Evolutionary conservation across 2,888 invertebrate species (phyloP).

Genomic region (Mantis religiosa): DNA sequence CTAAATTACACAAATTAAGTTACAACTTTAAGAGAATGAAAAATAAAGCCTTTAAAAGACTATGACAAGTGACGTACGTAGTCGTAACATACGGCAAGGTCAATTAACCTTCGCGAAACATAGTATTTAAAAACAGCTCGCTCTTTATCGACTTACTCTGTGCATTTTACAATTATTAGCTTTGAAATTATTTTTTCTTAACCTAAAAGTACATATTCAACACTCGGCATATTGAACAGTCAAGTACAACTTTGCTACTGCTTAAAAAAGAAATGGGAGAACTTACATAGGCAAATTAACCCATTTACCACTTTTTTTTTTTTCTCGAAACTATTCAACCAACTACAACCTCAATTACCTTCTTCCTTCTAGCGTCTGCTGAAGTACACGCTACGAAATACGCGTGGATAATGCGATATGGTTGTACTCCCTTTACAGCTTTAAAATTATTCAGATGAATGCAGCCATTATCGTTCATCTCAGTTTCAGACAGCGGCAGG

Average conservation of each 20-base stretch:
- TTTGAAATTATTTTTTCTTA: not conserved
- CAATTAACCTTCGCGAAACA: not conserved
- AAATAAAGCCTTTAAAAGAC: too few relatives aligned
- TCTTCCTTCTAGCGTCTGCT: constrained; percentile 73
- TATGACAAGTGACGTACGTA: too few relatives aligned
- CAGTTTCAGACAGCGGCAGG: not conserved
- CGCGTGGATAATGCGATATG: constrained; percentile 75
- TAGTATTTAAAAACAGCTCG: not conserved
- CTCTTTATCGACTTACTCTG: not conserved
- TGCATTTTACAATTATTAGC: not conserved
- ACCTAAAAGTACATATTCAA: not conserved
- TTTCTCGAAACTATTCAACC: not conserved
- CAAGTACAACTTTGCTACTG: too few relatives aligned
- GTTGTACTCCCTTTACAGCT: constrained; percentile 67
- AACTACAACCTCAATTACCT: constrained; percentile 52
- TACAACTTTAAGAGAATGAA: too few relatives aligned
- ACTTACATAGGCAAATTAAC: too few relatives aligned
- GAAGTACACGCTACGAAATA: constrained; percentile 82
- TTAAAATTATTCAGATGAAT: constrained; percentile 77
- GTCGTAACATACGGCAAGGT: not conserved
- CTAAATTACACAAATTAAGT: too few relatives aligned
- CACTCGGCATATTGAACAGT: too few relatives aligned
- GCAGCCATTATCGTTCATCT: constrained; percentile 68
- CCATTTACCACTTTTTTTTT: not conserved
- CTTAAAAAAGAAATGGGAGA: not conserved